Evolutionary conservation across 2,888 invertebrate genomes (phyloP), one percentile per base, ranked within the genome.

Genomic region (Brachynemurus nebulosus): DNA sequence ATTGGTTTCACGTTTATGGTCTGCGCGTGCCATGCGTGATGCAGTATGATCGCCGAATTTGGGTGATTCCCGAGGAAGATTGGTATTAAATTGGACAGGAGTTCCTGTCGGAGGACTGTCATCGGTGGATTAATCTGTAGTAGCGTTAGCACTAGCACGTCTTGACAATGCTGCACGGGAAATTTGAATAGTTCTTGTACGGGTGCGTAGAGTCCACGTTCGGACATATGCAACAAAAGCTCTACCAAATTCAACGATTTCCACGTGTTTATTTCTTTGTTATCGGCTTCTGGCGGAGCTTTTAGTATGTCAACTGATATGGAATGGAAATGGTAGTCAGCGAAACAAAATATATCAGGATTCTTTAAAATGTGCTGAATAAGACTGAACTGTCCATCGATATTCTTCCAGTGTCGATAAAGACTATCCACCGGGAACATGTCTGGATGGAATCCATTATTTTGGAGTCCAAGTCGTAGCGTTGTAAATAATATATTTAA

Each of bases 31-130:
- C 97, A 98, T 3, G 92, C 92, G 59, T 91, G 88, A 64, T 96
- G 93, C 44, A 98, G 69, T 50, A 98, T 88, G n/a, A 90, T 86
- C 19, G 86, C 91, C 1, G 95, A 90, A 65, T 98, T 98, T 1
- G 92, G 90, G 69, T 97, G 96, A 66, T 90, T 93, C 27, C 86
- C 85, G 45, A 97, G 70, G 66, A 98, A 96, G 53, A 92, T 83
- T 2, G 93, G 92, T 61, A 98, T 85, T 25, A 97, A 67, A 42
- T 77, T 84, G 37, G 83, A 79, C 51, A 97, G 72, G 45, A 97
- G 67, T 59, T 96, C 95, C 64, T 90, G 89, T 46, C 91, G 71
- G 33, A 86, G 67, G 33, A 78, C 71, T 3, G 85, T 81, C 35
- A 86, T 69, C 0, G 88, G 86, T 49, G 86, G 81, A 59, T 76